Evolutionary conservation across 2,888 invertebrate genomes (phyloP).

Genomic region (Bugulina stolonifera): DNA sequence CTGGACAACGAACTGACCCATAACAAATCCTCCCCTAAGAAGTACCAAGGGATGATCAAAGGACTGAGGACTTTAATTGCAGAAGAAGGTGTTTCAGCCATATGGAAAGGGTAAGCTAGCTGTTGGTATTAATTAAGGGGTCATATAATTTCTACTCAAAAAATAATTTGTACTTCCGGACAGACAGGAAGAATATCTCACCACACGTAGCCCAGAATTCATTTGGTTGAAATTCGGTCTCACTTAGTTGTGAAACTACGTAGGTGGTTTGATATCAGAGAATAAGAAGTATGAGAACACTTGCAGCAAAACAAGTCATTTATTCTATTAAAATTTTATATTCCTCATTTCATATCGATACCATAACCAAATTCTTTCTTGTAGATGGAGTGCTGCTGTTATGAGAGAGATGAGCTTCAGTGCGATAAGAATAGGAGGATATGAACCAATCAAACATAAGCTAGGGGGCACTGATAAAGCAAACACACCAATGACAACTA

Average conservation of each 20-base stretch:
- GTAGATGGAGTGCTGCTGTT: constrained; percentile 32
- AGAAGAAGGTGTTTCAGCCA: constrained; percentile 40
- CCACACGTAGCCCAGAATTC: no score
- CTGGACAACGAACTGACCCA: constrained; percentile 38
- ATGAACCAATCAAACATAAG: constrained; percentile 40
- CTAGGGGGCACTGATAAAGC: constrained; percentile 42
- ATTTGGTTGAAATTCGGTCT: no score
- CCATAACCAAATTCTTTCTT: neutral
- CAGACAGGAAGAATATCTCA: no score
- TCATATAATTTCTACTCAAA: no score
- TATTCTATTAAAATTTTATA: no score
- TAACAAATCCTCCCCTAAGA: constrained; percentile 33
- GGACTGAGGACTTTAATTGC: constrained; percentile 35
- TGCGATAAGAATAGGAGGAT: constrained; percentile 41
- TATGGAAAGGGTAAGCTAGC: constrained; percentile 38
- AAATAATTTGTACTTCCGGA: no score
- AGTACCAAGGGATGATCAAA: constrained; percentile 39
- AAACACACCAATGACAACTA: constrained; percentile 42
- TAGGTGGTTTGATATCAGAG: no score
- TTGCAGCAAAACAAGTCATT: no score
- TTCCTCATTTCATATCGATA: neutral
- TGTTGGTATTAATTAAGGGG: no score
- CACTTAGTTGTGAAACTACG: no score
- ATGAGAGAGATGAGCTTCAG: constrained; percentile 41
- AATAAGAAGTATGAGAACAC: no score